Conservation (phyloP, 2,113 vertebrate species). For the Lasiurus borealis region DNA sequence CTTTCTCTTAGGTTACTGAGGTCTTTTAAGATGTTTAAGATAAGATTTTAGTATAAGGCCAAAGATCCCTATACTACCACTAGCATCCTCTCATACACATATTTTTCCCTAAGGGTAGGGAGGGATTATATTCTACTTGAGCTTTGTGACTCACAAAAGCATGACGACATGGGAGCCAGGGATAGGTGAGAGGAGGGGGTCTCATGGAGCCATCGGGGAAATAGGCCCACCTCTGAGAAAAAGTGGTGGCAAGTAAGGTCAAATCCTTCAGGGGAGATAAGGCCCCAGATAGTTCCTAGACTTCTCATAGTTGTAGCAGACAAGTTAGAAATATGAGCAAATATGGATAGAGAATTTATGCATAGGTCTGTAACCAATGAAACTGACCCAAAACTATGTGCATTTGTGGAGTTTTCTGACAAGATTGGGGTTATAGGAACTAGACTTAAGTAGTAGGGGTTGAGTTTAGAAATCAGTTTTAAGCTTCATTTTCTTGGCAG, state of each 20-base stretch:
- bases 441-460: background rate
- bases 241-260: background rate
- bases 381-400: background rate
- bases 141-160: background rate
- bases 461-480: background rate
- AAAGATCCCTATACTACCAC: background rate
- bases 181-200: background rate
- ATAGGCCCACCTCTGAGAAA: background rate
- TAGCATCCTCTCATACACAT: too few species aligned
- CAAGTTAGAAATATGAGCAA: conserved; percentile 25
- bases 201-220: background rate
- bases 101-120: background rate
- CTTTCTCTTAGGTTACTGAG: background rate
- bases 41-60: background rate
- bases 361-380: background rate
- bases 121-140: background rate
- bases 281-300: background rate
- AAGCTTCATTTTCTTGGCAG: background rate
- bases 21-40: conserved; percentile 2
- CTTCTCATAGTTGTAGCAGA: background rate
- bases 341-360: background rate
- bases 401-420: background rate
- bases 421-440: background rate
- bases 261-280: background rate
- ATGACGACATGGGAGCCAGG: background rate